These are phyloP conservation scores for Speoplatyrhinus poulsoni DNA, from an alignment of 2,113 vertebrate species.

Conservation along the genomic window DNA sequence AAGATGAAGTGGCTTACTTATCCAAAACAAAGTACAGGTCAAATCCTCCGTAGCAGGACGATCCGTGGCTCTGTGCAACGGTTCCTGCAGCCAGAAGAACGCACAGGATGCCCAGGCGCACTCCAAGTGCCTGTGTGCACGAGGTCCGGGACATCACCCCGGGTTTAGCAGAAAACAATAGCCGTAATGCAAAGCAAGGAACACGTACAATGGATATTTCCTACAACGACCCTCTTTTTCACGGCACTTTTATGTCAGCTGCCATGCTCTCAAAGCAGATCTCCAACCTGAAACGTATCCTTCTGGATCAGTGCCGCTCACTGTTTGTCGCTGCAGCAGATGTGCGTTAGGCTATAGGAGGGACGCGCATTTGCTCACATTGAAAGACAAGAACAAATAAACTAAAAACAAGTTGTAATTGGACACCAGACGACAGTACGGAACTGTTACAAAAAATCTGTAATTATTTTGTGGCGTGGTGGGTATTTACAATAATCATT, in stretches of 20 bases:
- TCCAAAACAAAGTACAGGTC: conserved; percentile 96
- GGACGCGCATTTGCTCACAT: neutral
- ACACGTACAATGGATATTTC: conserved; percentile 16
- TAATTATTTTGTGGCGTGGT: conserved; percentile 9
- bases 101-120: conserved; percentile 62
- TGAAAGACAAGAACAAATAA: no score
- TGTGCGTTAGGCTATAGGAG: conserved; percentile 58
- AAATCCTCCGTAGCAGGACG: conserved; percentile 95
- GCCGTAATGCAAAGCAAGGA: conserved; percentile 9
- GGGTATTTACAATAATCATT: neutral
- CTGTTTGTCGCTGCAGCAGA: conserved; percentile 54
- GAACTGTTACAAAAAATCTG: no score
- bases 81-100: conserved; percentile 46
- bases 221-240: conserved; percentile 11
- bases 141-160: conserved; percentile 58
- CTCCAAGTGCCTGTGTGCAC: conserved; percentile 54
- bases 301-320: conserved; percentile 55
- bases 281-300: conserved; percentile 32
- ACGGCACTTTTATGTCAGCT: conserved; percentile 12
- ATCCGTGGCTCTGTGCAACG: conserved; percentile 72
- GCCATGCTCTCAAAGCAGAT: conserved; percentile 44
- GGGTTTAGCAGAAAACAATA: conserved; percentile 8
- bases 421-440: no score
- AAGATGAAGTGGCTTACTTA: conserved; percentile 83
- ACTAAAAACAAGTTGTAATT: neutral